Evolutionary conservation across 37 sponge, comb jelly and placozoan species (phyloP).

Genomic region (Spongilla lacustris): DNA sequence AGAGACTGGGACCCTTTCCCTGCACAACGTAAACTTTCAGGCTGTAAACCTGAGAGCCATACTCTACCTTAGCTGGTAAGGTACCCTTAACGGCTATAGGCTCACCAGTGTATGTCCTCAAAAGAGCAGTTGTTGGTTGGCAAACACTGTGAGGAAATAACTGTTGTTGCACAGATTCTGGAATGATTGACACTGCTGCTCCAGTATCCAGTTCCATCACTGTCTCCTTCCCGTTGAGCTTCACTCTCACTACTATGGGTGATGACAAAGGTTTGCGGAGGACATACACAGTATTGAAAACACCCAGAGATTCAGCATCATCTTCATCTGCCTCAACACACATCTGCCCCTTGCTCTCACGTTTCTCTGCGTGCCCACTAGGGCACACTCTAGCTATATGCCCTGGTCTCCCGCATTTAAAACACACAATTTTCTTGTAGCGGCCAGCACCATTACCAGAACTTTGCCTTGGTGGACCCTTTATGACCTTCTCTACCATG

Average conservation of each 20-base stretch:
- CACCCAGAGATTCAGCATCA: neutral
- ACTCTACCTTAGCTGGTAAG: slow-evolving; percentile 11
- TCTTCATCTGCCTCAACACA: slow-evolving; percentile 3
- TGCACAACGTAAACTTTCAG: slow-evolving; percentile 10
- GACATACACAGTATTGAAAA: neutral
- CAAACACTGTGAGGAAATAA: neutral
- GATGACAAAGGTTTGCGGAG: neutral
- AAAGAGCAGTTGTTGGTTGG: neutral
- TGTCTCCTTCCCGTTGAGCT: neutral
- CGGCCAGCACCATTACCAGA: neutral
- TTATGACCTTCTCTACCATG: neutral
- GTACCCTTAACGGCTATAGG: slow-evolving; percentile 7
- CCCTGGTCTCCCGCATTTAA: neutral
- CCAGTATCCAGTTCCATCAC: slow-evolving; percentile 27
- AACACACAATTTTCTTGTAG: neutral
- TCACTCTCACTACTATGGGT: neutral
- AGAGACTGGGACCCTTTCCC: slow-evolving; percentile 20
- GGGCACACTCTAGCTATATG: neutral
- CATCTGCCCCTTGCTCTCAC: too few relatives aligned
- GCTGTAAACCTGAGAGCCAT: neutral
- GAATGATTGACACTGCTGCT: slow-evolving; percentile 1
- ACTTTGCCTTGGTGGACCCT: neutral
- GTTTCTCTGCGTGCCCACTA: neutral
- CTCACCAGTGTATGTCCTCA: slow-evolving; percentile 25
- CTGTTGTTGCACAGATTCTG: neutral